Evolutionary conservation across 2,888 invertebrate species (phyloP).

Genomic region (Synanthedon tipuliformis): DNA sequence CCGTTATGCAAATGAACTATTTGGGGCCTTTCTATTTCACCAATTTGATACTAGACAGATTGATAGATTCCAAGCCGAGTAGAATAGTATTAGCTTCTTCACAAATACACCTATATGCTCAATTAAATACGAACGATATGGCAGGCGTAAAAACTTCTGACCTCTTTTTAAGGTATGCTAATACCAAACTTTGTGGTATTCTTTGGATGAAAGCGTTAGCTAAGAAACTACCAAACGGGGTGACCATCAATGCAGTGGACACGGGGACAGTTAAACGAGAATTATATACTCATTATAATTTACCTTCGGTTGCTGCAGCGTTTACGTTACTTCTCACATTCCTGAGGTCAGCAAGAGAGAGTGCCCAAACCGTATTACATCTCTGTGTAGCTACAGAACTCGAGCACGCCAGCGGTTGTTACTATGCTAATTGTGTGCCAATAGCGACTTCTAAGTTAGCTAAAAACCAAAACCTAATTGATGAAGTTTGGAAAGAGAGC

Average conservation of each 20-base stretch:
- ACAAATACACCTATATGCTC: conserved; percentile 34
- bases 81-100: conserved; percentile 59
- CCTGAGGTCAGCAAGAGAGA: conserved; percentile 66
- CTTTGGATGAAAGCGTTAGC: conserved; percentile 52
- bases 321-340: conserved; percentile 53
- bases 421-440: conserved; percentile 81
- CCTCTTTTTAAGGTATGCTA: conserved; percentile 45
- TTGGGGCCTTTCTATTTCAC: conserved; percentile 80
- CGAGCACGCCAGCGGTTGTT: conserved; percentile 76
- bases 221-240: conserved; percentile 52
- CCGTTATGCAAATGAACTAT: conserved; percentile 76
- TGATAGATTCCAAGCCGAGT: conserved; percentile 44
- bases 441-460: conserved; percentile 61
- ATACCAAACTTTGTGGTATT: conserved; percentile 50
- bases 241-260: conserved; percentile 84
- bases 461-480: conserved; percentile 74
- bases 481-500: conserved; percentile 79
- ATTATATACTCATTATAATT: neutral
- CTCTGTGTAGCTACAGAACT: conserved; percentile 80
- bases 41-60: conserved; percentile 68
- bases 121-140: conserved; percentile 50
- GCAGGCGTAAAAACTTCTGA: conserved; percentile 22
- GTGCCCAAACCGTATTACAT: conserved; percentile 82
- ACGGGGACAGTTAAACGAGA: conserved; percentile 82
- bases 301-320: conserved; percentile 50